Evolutionary conservation across 2,888 invertebrate species (phyloP).

Genomic region (Hyposoter dolosus): DNA sequence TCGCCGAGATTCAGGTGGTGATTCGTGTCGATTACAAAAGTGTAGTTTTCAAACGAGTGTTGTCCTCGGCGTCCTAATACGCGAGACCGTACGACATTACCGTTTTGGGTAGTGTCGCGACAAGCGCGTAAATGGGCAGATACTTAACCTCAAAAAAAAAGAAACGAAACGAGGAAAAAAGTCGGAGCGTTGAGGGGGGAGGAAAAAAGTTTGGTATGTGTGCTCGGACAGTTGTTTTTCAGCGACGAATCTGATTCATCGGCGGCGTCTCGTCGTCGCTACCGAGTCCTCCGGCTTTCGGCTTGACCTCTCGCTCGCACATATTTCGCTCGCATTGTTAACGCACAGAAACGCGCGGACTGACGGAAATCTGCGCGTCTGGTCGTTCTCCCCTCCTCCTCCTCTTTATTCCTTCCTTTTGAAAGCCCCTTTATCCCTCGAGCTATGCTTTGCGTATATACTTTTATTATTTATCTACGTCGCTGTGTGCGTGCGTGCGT

Average conservation of each 20-base stretch:
- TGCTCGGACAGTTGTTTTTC: constrained; percentile 62
- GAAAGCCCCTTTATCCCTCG: neutral
- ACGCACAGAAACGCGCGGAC: constrained; percentile 40
- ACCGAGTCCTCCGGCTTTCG: constrained; percentile 24
- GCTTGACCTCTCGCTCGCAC: constrained; percentile 51
- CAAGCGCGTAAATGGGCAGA: constrained; percentile 40
- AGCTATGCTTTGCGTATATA: neutral
- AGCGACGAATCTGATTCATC: constrained; percentile 65
- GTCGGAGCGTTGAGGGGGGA: neutral
- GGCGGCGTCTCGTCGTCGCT: constrained; percentile 55
- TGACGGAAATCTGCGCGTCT: constrained; percentile 50
- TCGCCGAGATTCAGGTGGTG: neutral
- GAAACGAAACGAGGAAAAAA: neutral
- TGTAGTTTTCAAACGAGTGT: neutral
- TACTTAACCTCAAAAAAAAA: constrained; percentile 6
- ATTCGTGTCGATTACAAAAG: constrained; percentile 11
- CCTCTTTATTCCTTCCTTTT: neutral
- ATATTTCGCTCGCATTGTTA: constrained; percentile 53
- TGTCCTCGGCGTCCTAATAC: constrained; percentile 13
- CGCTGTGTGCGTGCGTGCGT: neutral
- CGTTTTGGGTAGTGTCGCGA: constrained; percentile 51
- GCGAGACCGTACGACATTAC: constrained; percentile 4
- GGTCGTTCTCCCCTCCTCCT: constrained; percentile 5
- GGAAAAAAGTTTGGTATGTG: constrained; percentile 31
- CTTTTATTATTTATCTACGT: neutral